Percentiles rank a stretch among this genome's conserved stretches.
Conservation (phyloP, 2,888 invertebrate species). For the Eupelmus urozonus region DNA sequence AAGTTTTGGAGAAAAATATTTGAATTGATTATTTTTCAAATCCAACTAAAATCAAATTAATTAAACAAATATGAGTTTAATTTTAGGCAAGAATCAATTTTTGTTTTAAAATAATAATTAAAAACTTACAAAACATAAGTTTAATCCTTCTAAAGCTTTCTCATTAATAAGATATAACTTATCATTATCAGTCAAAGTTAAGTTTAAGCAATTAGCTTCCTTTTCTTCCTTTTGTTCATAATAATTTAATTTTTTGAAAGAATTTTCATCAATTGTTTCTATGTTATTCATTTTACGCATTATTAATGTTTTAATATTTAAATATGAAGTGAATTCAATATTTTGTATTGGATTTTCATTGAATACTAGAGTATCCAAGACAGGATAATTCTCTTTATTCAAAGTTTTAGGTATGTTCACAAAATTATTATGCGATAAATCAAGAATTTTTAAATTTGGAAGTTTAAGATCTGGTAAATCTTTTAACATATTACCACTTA, state of each 20-base stretch:
- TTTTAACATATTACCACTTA: slow-evolving; percentile 74
- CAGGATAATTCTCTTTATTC: slow-evolving; percentile 77
- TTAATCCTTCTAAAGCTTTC: slow-evolving; percentile 74
- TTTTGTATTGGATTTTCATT: slow-evolving; percentile 79
- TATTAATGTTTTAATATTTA: slow-evolving; percentile 77
- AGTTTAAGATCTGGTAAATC: slow-evolving; percentile 77
- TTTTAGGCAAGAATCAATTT: slow-evolving; percentile 13
- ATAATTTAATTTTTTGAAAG: slow-evolving; percentile 78
- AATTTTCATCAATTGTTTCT: slow-evolving; percentile 73
- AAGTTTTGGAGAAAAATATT: slow-evolving; percentile 75
- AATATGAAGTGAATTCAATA: slow-evolving; percentile 78
- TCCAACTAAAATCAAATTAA: slow-evolving; percentile 77
- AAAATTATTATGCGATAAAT: slow-evolving; percentile 79
- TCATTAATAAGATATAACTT: slow-evolving; percentile 75
- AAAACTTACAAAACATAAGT: slow-evolving; percentile 79
- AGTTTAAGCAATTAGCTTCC: slow-evolving; percentile 78
- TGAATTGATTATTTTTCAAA: slow-evolving; percentile 80
- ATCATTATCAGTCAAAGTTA: slow-evolving; percentile 78
- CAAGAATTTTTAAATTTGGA: slow-evolving; percentile 77
- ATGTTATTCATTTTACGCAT: slow-evolving; percentile 69
- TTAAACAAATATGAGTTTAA: slow-evolving; percentile 21
- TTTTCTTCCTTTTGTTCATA: too few relatives aligned
- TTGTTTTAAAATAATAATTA: slow-evolving; percentile 2
- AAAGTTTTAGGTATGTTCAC: slow-evolving; percentile 78
- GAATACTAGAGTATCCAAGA: slow-evolving; percentile 78